phyloP scores from a whole-genome alignment of 2,888 invertebrate genomes.

The Pheosia tremula region DNA sequence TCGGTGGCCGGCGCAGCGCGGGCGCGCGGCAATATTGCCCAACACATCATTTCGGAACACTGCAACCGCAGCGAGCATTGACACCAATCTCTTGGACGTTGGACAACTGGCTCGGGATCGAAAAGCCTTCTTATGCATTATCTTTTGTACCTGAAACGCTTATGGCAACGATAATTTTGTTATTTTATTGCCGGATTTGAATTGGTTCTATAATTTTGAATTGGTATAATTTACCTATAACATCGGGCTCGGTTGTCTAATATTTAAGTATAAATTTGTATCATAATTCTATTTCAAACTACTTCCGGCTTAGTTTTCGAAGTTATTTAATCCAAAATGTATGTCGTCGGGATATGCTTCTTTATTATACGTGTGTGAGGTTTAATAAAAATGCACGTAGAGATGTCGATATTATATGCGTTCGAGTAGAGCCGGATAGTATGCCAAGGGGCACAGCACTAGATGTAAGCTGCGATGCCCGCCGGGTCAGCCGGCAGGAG shows the following conservation, averaged over 20 bases:
- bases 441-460: slow-evolving; percentile 47
- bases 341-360: neutral
- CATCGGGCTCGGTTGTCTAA: neutral
- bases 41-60: slow-evolving; percentile 81
- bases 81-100: slow-evolving; percentile 78
- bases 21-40: slow-evolving; percentile 63
- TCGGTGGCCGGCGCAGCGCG: slow-evolving; percentile 55
- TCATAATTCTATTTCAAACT: neutral
- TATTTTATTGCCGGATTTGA: slow-evolving; percentile 15
- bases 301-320: neutral
- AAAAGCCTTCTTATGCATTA: slow-evolving; percentile 45
- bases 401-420: slow-evolving; percentile 23
- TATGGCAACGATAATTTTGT: slow-evolving; percentile 26
- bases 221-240: slow-evolving; percentile 5
- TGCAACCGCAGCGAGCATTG: slow-evolving; percentile 83
- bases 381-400: slow-evolving; percentile 1
- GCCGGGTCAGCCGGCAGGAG: slow-evolving; percentile 57
- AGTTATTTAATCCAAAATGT: neutral
- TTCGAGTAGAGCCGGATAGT: slow-evolving; percentile 38
- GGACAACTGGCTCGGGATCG: slow-evolving; percentile 61
- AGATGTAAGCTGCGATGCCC: slow-evolving; percentile 64
- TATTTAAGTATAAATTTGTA: slow-evolving; percentile 2
- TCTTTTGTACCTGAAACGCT: slow-evolving; percentile 30
- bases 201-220: slow-evolving; percentile 10
- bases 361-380: too few relatives aligned